These are phyloP conservation scores for Chrysolina americana DNA, from an alignment of 2,888 invertebrate species.

Conservation along the genomic window DNA sequence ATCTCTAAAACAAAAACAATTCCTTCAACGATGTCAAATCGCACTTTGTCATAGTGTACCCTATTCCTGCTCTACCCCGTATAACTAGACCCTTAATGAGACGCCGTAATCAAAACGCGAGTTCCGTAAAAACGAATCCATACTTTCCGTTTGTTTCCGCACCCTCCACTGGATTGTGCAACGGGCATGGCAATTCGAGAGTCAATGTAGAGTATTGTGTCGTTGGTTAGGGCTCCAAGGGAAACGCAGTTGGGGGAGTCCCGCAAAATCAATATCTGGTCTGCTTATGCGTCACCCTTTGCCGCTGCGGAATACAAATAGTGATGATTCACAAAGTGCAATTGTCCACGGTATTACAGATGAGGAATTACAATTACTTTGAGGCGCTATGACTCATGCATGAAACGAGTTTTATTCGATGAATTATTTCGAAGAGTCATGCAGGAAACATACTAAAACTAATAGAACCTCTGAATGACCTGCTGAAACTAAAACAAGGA, in stretches of 20 bases:
- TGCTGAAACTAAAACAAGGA: too few relatives aligned
- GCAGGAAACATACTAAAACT: too few relatives aligned
- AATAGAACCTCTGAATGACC: too few relatives aligned
- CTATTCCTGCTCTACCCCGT: background rate
- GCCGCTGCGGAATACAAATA: constrained; percentile 23
- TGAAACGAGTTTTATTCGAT: background rate
- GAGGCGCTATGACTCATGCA: background rate
- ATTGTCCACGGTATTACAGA: background rate
- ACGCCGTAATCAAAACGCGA: background rate
- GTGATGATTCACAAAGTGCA: constrained; percentile 34
- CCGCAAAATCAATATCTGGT: constrained; percentile 62
- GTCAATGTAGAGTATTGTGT: constrained; percentile 66
- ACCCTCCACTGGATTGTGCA: constrained; percentile 6
- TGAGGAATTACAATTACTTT: background rate
- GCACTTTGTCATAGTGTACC: background rate
- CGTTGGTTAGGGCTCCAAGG: constrained; percentile 64
- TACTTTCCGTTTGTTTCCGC: constrained; percentile 15
- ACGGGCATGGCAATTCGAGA: constrained; percentile 6
- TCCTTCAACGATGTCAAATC: background rate
- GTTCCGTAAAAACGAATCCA: constrained; percentile 2
- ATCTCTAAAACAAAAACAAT: too few relatives aligned
- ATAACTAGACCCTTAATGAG: background rate
- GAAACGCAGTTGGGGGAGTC: constrained; percentile 55
- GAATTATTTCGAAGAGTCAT: too few relatives aligned
- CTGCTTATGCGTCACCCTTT: constrained; percentile 62